Evolutionary conservation across 2,888 invertebrate genomes (phyloP), one percentile per base, ranked within the genome.

Genomic region (Aleiodes leptofemur): DNA sequence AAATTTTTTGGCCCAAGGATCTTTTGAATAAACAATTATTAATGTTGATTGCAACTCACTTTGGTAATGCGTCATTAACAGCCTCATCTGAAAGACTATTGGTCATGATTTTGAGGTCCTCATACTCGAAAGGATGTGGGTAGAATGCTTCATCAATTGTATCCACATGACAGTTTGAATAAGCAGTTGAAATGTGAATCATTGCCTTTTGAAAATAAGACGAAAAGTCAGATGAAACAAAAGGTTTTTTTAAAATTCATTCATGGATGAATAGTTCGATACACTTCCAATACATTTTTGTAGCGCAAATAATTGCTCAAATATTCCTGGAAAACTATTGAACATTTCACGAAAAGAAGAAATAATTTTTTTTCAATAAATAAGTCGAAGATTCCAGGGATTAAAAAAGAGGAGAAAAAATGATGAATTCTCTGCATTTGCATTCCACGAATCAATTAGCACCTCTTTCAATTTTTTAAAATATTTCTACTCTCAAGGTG

Each of bases 91-190:
- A 90, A 59, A 93, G 86, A 79, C 91, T 92, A 74, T 91, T 90
- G 0, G 92, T 87, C 56, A 90, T 82, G 38, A 86, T 82, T 0
- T 82, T 82, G 0, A 94, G 84, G 0, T 92, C 89, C 8, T 92
- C 91, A 74, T 91, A 91, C 68, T 91, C 90, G 0, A 91, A 89
- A 0, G 91, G 89, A 78, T 91, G 92, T 0, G 91, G 90, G 87
- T 95, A 95, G 82, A 95, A 93, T 73, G 90, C 89, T 87, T 96
- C 95, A 38, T 93, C 93, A 7, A 95, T 92, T 79, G 91, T 91
- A 9, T 89, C 82, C 43, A 90, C 84, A 81, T 93, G 92, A 75
- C 89, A 90, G 77, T 90, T 89, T 9, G 90, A 86, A 78, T 90
- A 90, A 0, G 89, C 88, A 4, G 90, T 90, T 13, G 90, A 90